phyloP scores from a whole-genome alignment of 2,888 invertebrate genomes.

The Drosophila eohydei region DNA sequence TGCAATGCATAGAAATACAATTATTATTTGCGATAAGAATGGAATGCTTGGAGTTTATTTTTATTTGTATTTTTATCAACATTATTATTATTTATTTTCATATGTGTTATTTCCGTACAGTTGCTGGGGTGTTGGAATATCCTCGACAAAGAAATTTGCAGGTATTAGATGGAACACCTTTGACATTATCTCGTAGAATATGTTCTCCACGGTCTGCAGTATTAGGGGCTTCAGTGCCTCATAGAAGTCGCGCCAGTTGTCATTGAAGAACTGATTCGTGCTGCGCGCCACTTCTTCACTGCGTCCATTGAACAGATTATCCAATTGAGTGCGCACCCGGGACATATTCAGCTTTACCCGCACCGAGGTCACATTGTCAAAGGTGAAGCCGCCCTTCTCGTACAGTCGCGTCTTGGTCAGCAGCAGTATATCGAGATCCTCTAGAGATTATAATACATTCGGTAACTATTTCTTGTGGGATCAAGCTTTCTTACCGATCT shows the following conservation, averaged over 20 bases:
- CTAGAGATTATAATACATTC: constrained; percentile 80
- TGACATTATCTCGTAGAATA: constrained; percentile 87
- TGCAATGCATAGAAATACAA: no score
- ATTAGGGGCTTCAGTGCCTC: constrained; percentile 89
- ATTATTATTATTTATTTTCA: no score
- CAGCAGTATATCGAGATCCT: constrained; percentile 88
- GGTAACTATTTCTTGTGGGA: no score
- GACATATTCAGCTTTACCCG: constrained; percentile 88
- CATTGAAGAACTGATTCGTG: constrained; percentile 89
- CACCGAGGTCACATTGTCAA: constrained; percentile 88
- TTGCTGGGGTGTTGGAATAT: constrained; percentile 84
- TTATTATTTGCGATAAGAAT: no score
- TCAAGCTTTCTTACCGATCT: constrained; percentile 86
- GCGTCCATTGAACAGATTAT: constrained; percentile 87
- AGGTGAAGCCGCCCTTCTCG: constrained; percentile 87
- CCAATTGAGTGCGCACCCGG: constrained; percentile 88
- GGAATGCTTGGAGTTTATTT: not conserved
- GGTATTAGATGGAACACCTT: constrained; percentile 89
- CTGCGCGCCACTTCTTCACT: constrained; percentile 86
- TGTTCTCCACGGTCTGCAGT: constrained; percentile 88
- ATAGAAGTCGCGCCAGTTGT: constrained; percentile 89
- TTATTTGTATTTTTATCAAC: not conserved
- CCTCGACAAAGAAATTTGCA: constrained; percentile 88
- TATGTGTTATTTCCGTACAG: constrained; percentile 49
- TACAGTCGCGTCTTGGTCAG: constrained; percentile 88